Evolutionary conservation across 2,888 invertebrate genomes (phyloP), one percentile per base, ranked within the genome.

Genomic region (Drosophila merina): DNA sequence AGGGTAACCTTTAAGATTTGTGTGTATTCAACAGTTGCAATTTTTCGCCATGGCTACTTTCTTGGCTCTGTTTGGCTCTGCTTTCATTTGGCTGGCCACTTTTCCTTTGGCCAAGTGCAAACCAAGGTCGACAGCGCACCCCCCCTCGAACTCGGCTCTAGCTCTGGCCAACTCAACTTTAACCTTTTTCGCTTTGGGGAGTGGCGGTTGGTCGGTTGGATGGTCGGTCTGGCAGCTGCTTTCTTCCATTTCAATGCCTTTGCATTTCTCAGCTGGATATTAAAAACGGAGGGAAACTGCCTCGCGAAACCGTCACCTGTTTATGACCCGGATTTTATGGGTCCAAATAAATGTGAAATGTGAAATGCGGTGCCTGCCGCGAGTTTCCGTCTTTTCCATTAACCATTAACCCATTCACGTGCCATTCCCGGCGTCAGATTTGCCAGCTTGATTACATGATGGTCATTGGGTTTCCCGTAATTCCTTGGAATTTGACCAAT

Each of bases 301-400:
- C 14, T 14, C 49, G 62, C 54, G 49, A 48, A 54, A 54, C 44
- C 38, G 69, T 56, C 69, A 63, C 52, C 57, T 66, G 67, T 69
- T 72, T 73, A 58, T 63, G 76, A 57, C 47, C 63, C 42, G 12
- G 20, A 20, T 64, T 78, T 80, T 63, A 77, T 62, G 77, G 81
- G 52, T 49, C 38, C 44, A 47, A 38, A 58, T 56, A 57, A 78
- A 42, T 42, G 52, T 9, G 50, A 63, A 68, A 71, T 54, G 51
- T 10, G 50, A 63, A 68, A 71, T 54, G 51, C 10, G 57, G 38
- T 31, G 10, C 2, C 40, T 14, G 20, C 14, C 40, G 12, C 40
- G 40, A 6, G 10, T 12, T 8, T 12, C 4, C 10, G n/a, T 10
- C 12, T 26, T 30, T 14, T 42, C 40, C 36, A 60, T 59, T 60